phyloP scores from a whole-genome alignment of 1,140 invertebrate species.

The Platorchestia sp. region DNA sequence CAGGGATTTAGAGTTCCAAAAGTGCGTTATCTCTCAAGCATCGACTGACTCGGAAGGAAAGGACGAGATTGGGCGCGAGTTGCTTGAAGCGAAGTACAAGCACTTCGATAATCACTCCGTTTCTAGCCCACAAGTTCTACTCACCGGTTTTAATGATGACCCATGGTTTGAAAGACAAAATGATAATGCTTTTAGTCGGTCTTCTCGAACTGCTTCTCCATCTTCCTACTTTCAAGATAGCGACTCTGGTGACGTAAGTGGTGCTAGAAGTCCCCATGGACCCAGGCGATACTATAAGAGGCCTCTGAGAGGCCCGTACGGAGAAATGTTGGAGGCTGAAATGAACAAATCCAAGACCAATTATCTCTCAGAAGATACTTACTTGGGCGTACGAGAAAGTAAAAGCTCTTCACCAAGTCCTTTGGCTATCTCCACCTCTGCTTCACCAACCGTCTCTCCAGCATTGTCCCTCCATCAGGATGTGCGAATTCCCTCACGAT shows the following conservation, averaged over 20 bases:
- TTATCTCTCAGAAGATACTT: slow-evolving; percentile 63
- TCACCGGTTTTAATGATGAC: slow-evolving; percentile 65
- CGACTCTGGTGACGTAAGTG: slow-evolving; percentile 66
- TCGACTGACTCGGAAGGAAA: slow-evolving; percentile 67
- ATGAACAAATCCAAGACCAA: slow-evolving; percentile 80
- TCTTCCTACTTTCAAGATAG: slow-evolving; percentile 65
- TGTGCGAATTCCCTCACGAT: slow-evolving; percentile 67
- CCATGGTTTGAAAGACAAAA: slow-evolving; percentile 47
- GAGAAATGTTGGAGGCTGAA: slow-evolving; percentile 86
- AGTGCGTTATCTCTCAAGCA: slow-evolving; percentile 62
- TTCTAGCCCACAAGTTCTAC: slow-evolving; percentile 61
- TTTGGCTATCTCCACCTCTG: slow-evolving; percentile 58
- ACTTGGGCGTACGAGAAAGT: slow-evolving; percentile 71
- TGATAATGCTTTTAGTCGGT: slow-evolving; percentile 57
- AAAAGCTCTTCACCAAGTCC: slow-evolving; percentile 69
- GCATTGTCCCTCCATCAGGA: slow-evolving; percentile 10
- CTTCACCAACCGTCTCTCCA: slow-evolving; percentile 59
- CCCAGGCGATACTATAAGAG: slow-evolving; percentile 79
- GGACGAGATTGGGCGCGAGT: slow-evolving; percentile 57
- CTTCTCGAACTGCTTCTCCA: slow-evolving; percentile 63
- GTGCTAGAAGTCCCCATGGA: slow-evolving; percentile 68
- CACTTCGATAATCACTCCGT: slow-evolving; percentile 57
- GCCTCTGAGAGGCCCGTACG: slow-evolving; percentile 83
- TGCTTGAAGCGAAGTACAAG: slow-evolving; percentile 42
- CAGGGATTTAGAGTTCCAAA: slow-evolving; percentile 55